Base-by-base conservation (phyloP, 2,888 invertebrate genomes). In the Polylopha cassiicola region DNA sequence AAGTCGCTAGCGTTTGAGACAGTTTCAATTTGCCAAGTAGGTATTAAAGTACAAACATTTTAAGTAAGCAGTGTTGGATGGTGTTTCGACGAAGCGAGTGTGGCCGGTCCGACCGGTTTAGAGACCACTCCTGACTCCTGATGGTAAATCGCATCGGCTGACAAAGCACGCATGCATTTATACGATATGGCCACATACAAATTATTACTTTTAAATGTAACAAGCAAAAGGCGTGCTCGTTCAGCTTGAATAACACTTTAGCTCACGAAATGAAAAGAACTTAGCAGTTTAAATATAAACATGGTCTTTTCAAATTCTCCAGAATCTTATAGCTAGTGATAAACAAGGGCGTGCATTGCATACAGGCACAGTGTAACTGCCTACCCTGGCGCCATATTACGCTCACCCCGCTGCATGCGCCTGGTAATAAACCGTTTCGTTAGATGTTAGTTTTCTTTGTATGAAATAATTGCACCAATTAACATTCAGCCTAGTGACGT, bases 131-230 rank as follows among this genome's bases (percentile, higher is more conserved):
- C 75, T 73, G 78, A 72, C 76, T 74, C 65, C 76, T 73, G 78
- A 74, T 76, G 75, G 71, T 77, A 77, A 78, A 84, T 82, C 75
- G 80, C 75, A 73, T 69, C 74, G 73, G 60, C 69, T 76, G 77
- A 78, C 78, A 73, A 74, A 62, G 52, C 67, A 68, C 65, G 61
- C 64, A 36, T 34, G 47, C 36, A 31, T 44, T 34, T 42, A 41
- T 31, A 38, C 37, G 14, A 28, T 24, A 20, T 34, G 24, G 23
- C 29, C 17, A 26, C 24, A 41, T 24, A 11, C 13, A 20, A 10
- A 13, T 17, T 15, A 8, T 29, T 22, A 22, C 21, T 21, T 5
- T 24, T 24, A 4, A 24, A 4, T 24, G 8, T 20, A 30, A 28
- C 26, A 29, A 28, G 16, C 7, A 30, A 8, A 32, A 15, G 9